Evolutionary conservation across 2,113 vertebrate genomes (phyloP).

Genomic region (Vidua macroura): DNA sequence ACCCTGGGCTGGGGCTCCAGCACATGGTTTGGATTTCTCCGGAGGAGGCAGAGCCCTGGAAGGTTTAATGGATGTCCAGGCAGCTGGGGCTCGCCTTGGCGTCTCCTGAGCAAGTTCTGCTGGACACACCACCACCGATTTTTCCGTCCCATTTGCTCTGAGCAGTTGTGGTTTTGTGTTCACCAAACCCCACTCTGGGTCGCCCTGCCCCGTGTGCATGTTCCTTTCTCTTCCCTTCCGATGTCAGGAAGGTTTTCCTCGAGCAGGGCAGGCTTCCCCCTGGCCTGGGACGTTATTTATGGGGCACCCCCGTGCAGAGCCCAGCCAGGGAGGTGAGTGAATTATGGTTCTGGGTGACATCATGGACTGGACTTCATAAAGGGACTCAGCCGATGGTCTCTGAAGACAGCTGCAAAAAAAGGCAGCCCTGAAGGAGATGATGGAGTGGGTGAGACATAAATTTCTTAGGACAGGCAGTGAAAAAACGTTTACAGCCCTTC

Average conservation of each 20-base stretch:
- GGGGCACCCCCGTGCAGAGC: neutral
- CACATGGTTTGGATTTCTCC: neutral
- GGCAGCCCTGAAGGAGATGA: slow-evolving; percentile 74
- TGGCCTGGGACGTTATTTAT: slow-evolving; percentile 22
- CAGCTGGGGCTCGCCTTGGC: neutral
- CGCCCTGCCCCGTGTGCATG: neutral
- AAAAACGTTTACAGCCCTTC: slow-evolving; percentile 75
- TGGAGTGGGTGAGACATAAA: slow-evolving; percentile 82
- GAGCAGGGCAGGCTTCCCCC: neutral
- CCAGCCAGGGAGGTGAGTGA: slow-evolving; percentile 50
- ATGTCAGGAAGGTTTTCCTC: neutral
- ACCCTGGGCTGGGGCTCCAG: neutral
- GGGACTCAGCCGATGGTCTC: slow-evolving; percentile 58
- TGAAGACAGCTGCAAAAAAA: slow-evolving; percentile 68
- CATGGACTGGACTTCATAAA: slow-evolving; percentile 63
- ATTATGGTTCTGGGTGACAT: slow-evolving; percentile 66
- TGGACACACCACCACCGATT: neutral
- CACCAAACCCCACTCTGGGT: neutral
- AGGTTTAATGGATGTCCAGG: neutral
- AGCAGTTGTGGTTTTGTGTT: neutral
- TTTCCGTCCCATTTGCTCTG: slow-evolving; percentile 10
- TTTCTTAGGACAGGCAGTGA: slow-evolving; percentile 79
- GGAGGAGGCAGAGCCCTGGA: neutral
- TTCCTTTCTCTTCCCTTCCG: neutral
- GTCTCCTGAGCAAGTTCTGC: neutral